phyloP scores from a whole-genome alignment of 2,113 vertebrate genomes.

The Leucosticte australis region DNA sequence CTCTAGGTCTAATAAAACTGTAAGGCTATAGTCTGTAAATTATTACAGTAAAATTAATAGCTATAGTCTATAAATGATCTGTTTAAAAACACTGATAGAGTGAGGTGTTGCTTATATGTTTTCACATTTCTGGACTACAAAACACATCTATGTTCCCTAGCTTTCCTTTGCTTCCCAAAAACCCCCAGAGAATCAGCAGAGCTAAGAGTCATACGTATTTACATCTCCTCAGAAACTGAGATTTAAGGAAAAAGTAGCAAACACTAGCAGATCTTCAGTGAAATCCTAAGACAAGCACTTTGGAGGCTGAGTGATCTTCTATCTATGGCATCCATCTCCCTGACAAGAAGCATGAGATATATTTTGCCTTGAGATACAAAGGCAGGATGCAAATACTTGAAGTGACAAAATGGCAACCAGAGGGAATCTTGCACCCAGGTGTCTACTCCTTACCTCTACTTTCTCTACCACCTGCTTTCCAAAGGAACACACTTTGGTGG shows the following conservation, averaged over 20 bases:
- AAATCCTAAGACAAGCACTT: neutral
- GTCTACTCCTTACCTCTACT: slow-evolving; percentile 83
- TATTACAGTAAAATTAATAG: neutral
- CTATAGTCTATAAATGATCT: neutral
- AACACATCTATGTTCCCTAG: neutral
- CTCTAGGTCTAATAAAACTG: neutral
- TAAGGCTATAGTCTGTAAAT: neutral
- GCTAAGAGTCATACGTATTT: neutral
- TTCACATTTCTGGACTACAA: neutral
- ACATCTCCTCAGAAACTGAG: neutral
- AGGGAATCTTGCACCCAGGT: neutral
- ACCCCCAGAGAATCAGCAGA: neutral
- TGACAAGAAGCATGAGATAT: neutral
- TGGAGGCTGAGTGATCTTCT: neutral
- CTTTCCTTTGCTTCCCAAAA: neutral
- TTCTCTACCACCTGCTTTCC: slow-evolving; percentile 98
- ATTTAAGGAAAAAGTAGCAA: neutral
- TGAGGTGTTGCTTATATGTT: neutral
- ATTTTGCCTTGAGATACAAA: neutral
- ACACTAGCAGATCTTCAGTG: neutral
- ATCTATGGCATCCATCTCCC: neutral
- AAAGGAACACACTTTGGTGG: slow-evolving; percentile 96
- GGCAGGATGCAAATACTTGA: neutral
- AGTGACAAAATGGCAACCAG: neutral
- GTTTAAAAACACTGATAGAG: neutral